Conservation (phyloP, 2,888 invertebrate genomes). For the Drosophila birchii region DNA sequence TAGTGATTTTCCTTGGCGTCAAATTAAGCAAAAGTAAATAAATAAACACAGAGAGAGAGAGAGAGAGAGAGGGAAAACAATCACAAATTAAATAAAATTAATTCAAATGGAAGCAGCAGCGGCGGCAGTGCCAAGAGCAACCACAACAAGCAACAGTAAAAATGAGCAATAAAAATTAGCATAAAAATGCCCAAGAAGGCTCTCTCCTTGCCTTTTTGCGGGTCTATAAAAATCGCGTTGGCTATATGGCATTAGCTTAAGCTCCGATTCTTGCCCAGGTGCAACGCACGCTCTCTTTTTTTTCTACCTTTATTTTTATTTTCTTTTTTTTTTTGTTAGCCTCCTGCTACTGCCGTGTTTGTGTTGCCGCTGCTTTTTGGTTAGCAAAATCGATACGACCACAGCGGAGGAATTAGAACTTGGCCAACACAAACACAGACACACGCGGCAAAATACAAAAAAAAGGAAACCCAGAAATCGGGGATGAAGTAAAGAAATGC, state of each 20-base stretch:
- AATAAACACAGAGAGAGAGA: conserved; percentile 34
- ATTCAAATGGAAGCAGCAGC: conserved; percentile 64
- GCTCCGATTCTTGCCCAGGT: conserved; percentile 22
- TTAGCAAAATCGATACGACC: conserved; percentile 41
- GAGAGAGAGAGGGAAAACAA: conserved; percentile 23
- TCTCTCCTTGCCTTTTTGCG: not conserved
- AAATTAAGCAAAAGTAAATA: conserved; percentile 69
- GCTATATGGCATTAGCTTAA: conserved; percentile 4
- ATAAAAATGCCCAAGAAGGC: conserved; percentile 67
- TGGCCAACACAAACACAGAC: conserved; percentile 25
- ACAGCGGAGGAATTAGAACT: conserved; percentile 41
- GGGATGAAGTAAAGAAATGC: not conserved
- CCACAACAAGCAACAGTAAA: conserved; percentile 58
- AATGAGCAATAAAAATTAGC: conserved; percentile 75
- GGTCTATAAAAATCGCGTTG: conserved; percentile 43
- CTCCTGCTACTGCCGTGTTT: not conserved
- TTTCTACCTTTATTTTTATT: not conserved
- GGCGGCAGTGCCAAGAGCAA: conserved; percentile 21
- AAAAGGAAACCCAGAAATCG: not conserved
- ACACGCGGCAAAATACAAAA: conserved; percentile 10
- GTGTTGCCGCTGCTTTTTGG: conserved; percentile 21
- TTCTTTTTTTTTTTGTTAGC: not conserved
- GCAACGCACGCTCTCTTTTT: conserved; percentile 31
- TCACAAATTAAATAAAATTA: conserved; percentile 71
- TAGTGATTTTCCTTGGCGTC: conserved; percentile 19